These are phyloP conservation scores for Aricia artaxerxes DNA, from an alignment of 2,888 invertebrate species.

Conservation along the genomic window DNA sequence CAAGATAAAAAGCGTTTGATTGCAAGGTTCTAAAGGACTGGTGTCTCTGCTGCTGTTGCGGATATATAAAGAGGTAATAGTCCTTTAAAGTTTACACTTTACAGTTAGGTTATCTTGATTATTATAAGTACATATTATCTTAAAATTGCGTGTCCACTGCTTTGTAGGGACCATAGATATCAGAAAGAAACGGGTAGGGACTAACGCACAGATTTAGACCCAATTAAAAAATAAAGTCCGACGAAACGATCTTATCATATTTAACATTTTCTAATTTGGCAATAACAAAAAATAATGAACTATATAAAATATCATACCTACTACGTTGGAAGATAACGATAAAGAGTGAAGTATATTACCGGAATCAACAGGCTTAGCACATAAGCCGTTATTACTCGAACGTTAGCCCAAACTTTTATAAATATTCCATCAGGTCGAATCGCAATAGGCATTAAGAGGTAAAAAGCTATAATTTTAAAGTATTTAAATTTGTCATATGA, in stretches of 20 bases:
- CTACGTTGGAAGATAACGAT: background rate
- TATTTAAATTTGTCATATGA: slow-evolving; percentile 61
- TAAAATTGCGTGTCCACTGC: no score
- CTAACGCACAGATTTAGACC: no score
- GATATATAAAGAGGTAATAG: no score
- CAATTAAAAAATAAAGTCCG: no score
- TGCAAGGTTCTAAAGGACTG: background rate
- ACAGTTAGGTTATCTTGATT: background rate
- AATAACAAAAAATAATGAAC: background rate
- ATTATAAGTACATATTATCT: background rate
- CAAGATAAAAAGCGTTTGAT: no score
- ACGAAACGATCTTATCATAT: no score
- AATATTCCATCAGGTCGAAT: slow-evolving; percentile 69
- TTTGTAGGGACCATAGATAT: no score
- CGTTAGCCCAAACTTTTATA: slow-evolving; percentile 61
- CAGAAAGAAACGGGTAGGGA: no score
- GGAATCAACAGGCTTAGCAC: slow-evolving; percentile 63
- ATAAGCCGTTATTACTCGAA: slow-evolving; percentile 60
- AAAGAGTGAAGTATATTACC: slow-evolving; percentile 43
- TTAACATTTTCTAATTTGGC: no score
- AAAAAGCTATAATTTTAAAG: slow-evolving; percentile 59
- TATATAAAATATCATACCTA: background rate
- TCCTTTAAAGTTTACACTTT: no score
- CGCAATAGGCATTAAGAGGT: slow-evolving; percentile 61
- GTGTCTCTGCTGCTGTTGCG: background rate